phyloP scores from a whole-genome alignment of 2,113 vertebrate species.

The Myocastor coypus region DNA sequence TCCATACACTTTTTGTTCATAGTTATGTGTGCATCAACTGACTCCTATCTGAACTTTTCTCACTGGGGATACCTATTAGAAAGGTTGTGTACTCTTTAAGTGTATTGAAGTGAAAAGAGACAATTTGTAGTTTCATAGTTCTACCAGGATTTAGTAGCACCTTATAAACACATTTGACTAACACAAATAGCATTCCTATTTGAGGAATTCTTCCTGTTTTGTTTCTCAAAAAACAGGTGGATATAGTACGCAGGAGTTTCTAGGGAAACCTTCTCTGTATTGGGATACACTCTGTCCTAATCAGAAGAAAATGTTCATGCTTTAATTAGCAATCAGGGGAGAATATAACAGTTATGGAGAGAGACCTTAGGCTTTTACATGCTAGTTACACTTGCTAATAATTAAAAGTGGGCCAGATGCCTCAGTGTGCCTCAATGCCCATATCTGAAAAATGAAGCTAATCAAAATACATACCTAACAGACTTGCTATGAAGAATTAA shows the following conservation, averaged over 20 bases:
- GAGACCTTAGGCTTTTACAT: accelerated
- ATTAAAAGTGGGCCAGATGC: not conserved
- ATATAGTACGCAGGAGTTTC: not conserved
- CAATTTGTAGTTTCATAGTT: not conserved
- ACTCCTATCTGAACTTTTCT: not conserved
- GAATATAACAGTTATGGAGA: not conserved
- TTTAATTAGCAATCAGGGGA: not conserved
- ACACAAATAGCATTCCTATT: not conserved
- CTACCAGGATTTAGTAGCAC: slow-evolving; percentile 15
- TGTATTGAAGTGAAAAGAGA: slow-evolving; percentile 23
- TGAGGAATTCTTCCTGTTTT: not conserved
- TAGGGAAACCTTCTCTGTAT: not conserved
- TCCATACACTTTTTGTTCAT: not conserved
- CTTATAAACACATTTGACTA: slow-evolving; percentile 47
- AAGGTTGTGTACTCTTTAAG: slow-evolving; percentile 16
- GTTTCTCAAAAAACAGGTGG: slow-evolving; percentile 36
- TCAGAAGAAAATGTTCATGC: not conserved
- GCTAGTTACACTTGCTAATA: not conserved
- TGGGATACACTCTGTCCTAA: not conserved
- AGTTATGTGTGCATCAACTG: not conserved
- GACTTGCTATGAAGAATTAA: not conserved
- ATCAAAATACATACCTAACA: not conserved
- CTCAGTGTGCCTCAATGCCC: not conserved
- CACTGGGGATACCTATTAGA: not conserved
- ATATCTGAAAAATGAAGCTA: not conserved